A percentile compares a stretch with the other conserved stretches of the same genome.
Evolutionary conservation across 2,113 vertebrate species (phyloP).

Genomic region (Oceanodroma tethys): DNA sequence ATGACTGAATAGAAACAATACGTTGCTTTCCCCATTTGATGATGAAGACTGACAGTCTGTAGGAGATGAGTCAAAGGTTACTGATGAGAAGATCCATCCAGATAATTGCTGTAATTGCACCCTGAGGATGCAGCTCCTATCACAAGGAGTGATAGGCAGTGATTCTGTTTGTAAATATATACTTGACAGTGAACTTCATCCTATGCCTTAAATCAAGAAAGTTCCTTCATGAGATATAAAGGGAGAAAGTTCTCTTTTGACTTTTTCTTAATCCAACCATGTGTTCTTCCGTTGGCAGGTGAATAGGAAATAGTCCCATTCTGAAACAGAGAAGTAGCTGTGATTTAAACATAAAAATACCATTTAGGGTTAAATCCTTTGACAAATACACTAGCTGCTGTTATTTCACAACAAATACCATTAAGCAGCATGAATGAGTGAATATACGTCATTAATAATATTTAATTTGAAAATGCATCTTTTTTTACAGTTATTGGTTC

Average conservation of each 20-base stretch:
- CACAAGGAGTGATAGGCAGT: background rate
- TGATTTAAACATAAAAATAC: background rate
- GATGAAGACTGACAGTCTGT: slow-evolving; percentile 41
- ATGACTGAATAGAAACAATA: background rate
- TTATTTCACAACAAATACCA: background rate
- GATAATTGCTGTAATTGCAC: slow-evolving; percentile 57
- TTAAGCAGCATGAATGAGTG: background rate
- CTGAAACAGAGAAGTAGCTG: background rate
- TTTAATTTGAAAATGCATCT: background rate
- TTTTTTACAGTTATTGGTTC: background rate
- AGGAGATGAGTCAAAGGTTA: slow-evolving; percentile 27
- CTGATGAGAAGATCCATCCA: slow-evolving; percentile 58
- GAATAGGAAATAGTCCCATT: background rate
- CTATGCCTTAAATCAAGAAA: background rate
- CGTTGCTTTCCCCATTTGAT: background rate
- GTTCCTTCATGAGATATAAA: background rate
- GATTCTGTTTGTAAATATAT: background rate
- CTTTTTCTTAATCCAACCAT: background rate
- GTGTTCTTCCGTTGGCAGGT: background rate
- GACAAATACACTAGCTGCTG: background rate
- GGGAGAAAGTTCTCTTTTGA: background rate
- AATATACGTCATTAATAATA: background rate
- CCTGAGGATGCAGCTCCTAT: slow-evolving; percentile 31
- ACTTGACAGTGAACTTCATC: background rate
- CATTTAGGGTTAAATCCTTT: background rate